A percentile compares a stretch with the other conserved stretches of the same genome.
Evolutionary conservation across 2,797 vertebrate genomes (phyloP).

Genomic region (Pantherophis alleghaniensis): DNA sequence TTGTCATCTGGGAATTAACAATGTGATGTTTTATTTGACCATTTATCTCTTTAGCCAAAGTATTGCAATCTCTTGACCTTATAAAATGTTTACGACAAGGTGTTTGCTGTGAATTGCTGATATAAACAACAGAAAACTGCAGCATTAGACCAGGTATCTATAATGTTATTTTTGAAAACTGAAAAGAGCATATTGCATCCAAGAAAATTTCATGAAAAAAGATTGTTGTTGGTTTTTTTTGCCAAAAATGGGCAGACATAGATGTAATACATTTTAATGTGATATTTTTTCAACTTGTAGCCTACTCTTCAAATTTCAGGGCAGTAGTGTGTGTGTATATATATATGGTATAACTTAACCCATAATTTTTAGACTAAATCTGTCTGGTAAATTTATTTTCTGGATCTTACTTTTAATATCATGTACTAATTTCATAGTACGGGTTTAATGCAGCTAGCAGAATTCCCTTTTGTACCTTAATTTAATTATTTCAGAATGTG

Average conservation of each 20-base stretch:
- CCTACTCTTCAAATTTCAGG: background rate
- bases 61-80: slow-evolving; percentile 75
- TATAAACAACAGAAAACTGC: slow-evolving; percentile 61
- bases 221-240: too few relatives aligned
- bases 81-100: slow-evolving; percentile 70
- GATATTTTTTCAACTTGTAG: background rate
- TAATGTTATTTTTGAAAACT: slow-evolving; percentile 39
- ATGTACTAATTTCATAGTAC: background rate
- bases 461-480: background rate
- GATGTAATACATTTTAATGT: background rate
- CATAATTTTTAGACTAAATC: background rate
- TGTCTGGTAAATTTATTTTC: background rate
- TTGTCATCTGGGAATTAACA: slow-evolving; percentile 69
- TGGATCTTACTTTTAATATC: background rate
- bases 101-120: slow-evolving; percentile 66
- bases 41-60: slow-evolving; percentile 73
- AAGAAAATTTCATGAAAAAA: background rate
- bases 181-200: background rate
- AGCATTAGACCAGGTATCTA: background rate
- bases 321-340: background rate
- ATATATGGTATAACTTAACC: background rate
- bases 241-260: background rate
- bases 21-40: slow-evolving; percentile 72
- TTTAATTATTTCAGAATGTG: background rate
- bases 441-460: background rate